Percentiles rank a stretch among this genome's conserved stretches.
phyloP scores from a whole-genome alignment of 92 coral and sea anemone species.

The Paramuricea clavata region DNA sequence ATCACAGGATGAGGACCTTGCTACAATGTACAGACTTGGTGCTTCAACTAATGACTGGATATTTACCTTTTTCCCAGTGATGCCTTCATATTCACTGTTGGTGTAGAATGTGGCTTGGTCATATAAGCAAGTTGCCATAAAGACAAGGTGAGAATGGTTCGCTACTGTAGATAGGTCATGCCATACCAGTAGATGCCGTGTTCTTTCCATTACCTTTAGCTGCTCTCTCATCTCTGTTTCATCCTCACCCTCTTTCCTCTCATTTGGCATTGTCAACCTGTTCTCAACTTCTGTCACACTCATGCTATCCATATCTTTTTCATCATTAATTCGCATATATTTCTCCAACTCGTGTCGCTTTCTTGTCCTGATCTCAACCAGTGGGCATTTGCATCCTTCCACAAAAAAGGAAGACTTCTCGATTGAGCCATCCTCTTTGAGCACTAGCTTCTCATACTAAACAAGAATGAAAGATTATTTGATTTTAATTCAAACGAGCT shows the following conservation, averaged over 20 bases:
- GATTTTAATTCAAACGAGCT: no score
- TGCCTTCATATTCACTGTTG: slow-evolving; percentile 18
- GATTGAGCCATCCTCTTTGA: slow-evolving; percentile 10
- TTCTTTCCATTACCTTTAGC: slow-evolving; percentile 40
- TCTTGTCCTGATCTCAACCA: background rate
- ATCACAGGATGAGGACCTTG: slow-evolving; percentile 40
- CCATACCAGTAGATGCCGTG: slow-evolving; percentile 57
- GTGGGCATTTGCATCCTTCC: slow-evolving; percentile 28
- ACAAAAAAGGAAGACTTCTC: no score
- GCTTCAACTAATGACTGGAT: slow-evolving; percentile 48
- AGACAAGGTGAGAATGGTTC: slow-evolving; percentile 64
- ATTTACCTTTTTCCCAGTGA: slow-evolving; percentile 30
- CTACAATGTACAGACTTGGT: slow-evolving; percentile 54
- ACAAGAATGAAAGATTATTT: background rate
- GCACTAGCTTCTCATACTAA: slow-evolving; percentile 27
- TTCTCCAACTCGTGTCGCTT: slow-evolving; percentile 17
- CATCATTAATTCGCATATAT: background rate
- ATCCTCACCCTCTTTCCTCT: slow-evolving; percentile 7
- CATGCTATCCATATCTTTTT: background rate
- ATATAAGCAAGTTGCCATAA: slow-evolving; percentile 54
- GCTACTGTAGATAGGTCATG: slow-evolving; percentile 70
- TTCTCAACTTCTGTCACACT: background rate
- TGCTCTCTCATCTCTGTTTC: slow-evolving; percentile 43
- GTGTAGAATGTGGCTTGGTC: slow-evolving; percentile 57
- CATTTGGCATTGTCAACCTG: background rate